These are phyloP conservation scores for Hydropsyche betteni DNA, from an alignment of 2,888 invertebrate species.

Conservation along the genomic window DNA sequence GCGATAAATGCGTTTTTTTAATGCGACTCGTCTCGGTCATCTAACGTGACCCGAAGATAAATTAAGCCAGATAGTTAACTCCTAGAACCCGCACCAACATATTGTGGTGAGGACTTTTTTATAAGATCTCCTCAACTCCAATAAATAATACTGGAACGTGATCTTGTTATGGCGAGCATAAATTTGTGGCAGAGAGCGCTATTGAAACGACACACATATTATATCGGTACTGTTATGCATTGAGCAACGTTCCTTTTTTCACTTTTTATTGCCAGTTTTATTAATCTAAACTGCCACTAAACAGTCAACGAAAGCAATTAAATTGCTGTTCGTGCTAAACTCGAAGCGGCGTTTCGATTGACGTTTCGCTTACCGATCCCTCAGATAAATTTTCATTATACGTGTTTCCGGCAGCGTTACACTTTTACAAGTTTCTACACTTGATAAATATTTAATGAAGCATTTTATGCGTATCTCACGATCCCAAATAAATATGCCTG, in stretches of 20 bases:
- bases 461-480: slow-evolving; percentile 19
- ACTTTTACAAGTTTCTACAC: slow-evolving; percentile 22
- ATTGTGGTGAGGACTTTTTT: background rate
- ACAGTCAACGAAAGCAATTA: slow-evolving; percentile 21
- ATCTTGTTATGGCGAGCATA: slow-evolving; percentile 8
- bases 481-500: background rate
- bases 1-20: slow-evolving; percentile 8
- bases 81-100: background rate
- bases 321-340: background rate
- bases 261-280: no score
- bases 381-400: slow-evolving; percentile 21
- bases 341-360: background rate
- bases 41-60: slow-evolving; percentile 8
- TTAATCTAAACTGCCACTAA: slow-evolving; percentile 1
- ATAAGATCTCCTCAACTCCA: background rate
- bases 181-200: slow-evolving; percentile 6
- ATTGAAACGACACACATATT: background rate
- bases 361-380: background rate
- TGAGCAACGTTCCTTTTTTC: background rate
- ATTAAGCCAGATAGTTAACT: slow-evolving; percentile 23
- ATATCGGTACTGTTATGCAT: background rate
- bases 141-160: slow-evolving; percentile 17
- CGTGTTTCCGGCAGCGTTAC: slow-evolving; percentile 21
- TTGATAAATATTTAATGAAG: slow-evolving; percentile 27
- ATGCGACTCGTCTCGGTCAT: no score